Evolutionary conservation across 2,113 vertebrate genomes (phyloP).

Genomic region (Oncorhynchus gorbuscha): DNA sequence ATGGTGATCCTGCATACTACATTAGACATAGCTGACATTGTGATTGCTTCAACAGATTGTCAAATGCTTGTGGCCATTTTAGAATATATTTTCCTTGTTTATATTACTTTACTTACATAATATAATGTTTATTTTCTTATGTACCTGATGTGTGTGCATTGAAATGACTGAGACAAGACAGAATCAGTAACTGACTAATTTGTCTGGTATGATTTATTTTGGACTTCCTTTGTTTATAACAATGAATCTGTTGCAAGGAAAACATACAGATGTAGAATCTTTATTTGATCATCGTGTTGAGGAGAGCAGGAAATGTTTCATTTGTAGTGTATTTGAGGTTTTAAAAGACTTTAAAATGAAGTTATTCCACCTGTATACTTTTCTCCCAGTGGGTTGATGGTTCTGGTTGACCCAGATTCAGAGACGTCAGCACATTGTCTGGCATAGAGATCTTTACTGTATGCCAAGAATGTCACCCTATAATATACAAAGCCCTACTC

Average conservation of each 20-base stretch:
- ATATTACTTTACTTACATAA: not conserved
- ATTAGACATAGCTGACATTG: not conserved
- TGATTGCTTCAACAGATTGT: not conserved
- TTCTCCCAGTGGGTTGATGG: too few species aligned
- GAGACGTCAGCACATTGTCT: not conserved
- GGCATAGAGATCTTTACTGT: not conserved
- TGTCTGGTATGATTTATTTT: constrained; percentile 7
- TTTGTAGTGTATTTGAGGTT: too few species aligned
- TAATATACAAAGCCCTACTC: not conserved
- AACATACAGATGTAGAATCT: not conserved
- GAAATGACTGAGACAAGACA: not conserved
- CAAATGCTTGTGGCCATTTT: not conserved
- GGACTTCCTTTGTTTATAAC: constrained; percentile 10
- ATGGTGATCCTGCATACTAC: too few species aligned
- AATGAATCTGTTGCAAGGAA: constrained; percentile 13
- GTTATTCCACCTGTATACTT: too few species aligned
- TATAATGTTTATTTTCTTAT: not conserved
- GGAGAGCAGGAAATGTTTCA: too few species aligned
- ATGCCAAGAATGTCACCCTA: not conserved
- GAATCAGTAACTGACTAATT: constrained; percentile 26
- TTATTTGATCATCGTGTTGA: too few species aligned
- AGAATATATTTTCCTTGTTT: not conserved
- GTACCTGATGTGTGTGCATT: not conserved
- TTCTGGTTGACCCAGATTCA: too few species aligned
- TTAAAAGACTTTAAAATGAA: too few species aligned